Evolutionary conservation across 2,113 vertebrate species (phyloP), one percentile per base, ranked within the genome.

Genomic region (Hassar affinis): DNA sequence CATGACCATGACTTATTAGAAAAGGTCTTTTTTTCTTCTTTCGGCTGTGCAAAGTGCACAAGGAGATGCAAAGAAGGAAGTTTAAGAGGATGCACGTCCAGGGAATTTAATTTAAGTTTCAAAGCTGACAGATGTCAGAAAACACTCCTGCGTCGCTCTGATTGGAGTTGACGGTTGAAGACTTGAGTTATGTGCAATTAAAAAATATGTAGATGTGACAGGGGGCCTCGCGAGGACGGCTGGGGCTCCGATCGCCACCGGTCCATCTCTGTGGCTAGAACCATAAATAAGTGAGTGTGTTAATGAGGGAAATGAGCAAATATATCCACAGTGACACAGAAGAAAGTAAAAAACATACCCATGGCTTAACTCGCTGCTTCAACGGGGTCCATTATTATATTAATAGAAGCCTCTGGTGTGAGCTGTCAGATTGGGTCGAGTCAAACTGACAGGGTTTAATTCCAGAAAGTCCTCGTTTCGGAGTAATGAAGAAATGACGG

Each of bases 161-260:
- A 92, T 89, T 86, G 88, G 85, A 88, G 83, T 78, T 82, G 91
- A 91, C 90, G 90, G 86, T 84, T 83, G 89, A 80, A 91, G 89
- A 87, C 84, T 75, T 92, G 92, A 91, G 88, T 93, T 93, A 90
- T 89, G 90, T 89, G 89, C 87, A 88, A 91, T 92, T 93, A 92
- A 92, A 56, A 92, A 92, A 92, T 91, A 92, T 93, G 90, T 88
- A 91, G 92, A 94, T 93, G 89, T 93, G 93, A 94, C 92, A 93
- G 90, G 84, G 25, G 71, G 89, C 84, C 91, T 91, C 91, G 11
- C 14, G 91, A 91, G 93, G 85, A 79, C 75, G 64, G 80, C 85
- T n/a, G 88, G 90, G 91, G 87, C 87, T 71, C 84, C 88, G 89
- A 83, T 89, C 91, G 91, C 90, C 81, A 85, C 80, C 85, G 90